Evolutionary conservation across 2,888 invertebrate genomes (phyloP), one percentile per base, ranked within the genome.

Genomic region (Galerucella pusilla): DNA sequence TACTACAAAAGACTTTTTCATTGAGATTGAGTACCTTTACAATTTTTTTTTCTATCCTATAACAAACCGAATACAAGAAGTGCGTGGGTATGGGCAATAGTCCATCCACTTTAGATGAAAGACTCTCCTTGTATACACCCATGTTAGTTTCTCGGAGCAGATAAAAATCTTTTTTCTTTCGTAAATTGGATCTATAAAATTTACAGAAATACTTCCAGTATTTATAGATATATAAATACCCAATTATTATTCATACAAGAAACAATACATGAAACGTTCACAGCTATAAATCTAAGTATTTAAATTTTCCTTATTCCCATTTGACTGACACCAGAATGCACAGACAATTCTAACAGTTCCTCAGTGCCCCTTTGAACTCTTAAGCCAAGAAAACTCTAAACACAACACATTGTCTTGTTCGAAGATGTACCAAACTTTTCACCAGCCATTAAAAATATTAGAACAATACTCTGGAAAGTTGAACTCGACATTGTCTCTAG

Each of bases 31-130:
- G 72, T 72, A 72, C 72, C 72, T 66, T 72, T 72, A 60, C 66
- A 66, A 72, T n/a, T n/a, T 64, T 66, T 68, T 73, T 73, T 75
- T 35, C 35, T 73, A 61, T 74, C 65, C 60, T 69, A 60, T 66
- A 59, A 69, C 64, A 65, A 65, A 65, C 64, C 20, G 16, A 46
- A 65, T 16, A 65, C 64, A 65, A 71, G 67, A 61, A 69, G 59
- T 74, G 74, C 72, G 74, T 76, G 70, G 76, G 76, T 74, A 68
- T 72, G 70, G 74, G 73, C 76, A 68, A 16, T 49, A 60, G 71
- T 74, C 74, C 72, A 72, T 74, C 76, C 76, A 76, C 76, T 76
- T 72, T 67, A 69, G 74, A 76, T 76, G 74, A 76, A 76, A 72
- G 72, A 59, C 54, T 28, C 72, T 61, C 10, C 74, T 69, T 76